These are phyloP conservation scores for Leptinotarsa peninsularis DNA, from an alignment of 2,888 invertebrate genomes.

Conservation along the genomic window DNA sequence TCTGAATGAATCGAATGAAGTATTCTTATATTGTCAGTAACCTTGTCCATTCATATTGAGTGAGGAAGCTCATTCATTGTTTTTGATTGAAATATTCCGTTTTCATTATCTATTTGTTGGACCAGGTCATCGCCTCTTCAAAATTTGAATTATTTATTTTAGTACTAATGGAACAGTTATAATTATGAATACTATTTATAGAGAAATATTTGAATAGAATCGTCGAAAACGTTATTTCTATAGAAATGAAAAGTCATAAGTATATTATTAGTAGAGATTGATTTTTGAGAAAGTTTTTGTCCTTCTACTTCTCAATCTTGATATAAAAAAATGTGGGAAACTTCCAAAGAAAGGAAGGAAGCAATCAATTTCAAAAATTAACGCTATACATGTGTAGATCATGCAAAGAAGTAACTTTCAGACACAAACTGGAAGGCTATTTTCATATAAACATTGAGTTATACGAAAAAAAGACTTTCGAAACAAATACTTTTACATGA, in stretches of 20 bases:
- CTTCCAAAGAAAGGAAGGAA: too few relatives aligned
- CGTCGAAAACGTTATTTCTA: background rate
- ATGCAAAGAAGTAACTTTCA: too few relatives aligned
- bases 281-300: too few relatives aligned
- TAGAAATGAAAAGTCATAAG: background rate
- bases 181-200: background rate
- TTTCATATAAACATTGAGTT: too few relatives aligned
- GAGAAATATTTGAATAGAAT: background rate
- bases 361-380: too few relatives aligned
- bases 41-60: background rate
- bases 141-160: background rate
- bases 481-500: too few relatives aligned
- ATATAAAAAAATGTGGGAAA: too few relatives aligned
- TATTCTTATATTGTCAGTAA: background rate
- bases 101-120: background rate
- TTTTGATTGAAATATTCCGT: background rate
- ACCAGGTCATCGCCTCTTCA: background rate
- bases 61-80: background rate
- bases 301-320: too few relatives aligned
- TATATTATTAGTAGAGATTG: too few relatives aligned
- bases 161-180: conserved; percentile 11
- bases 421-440: too few relatives aligned
- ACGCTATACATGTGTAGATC: too few relatives aligned
- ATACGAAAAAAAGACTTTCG: too few relatives aligned
- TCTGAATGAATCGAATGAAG: background rate